Percentiles rank a stretch among this genome's conserved stretches.
Conservation (phyloP, 2,113 vertebrate genomes). For the Thryonomys swinderianus region DNA sequence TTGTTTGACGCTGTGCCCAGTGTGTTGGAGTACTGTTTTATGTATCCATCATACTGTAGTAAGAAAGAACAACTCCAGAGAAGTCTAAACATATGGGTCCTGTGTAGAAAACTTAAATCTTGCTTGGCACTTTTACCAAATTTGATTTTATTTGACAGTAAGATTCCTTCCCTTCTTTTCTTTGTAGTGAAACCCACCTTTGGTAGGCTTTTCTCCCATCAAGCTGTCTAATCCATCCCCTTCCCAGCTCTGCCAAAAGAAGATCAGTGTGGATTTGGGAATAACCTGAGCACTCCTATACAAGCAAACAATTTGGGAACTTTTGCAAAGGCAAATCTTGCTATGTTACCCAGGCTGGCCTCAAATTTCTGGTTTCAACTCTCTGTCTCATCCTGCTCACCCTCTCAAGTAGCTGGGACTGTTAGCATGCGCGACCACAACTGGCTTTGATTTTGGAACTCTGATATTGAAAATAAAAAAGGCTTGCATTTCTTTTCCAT, state of each 20-base stretch:
- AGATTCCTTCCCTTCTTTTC: neutral
- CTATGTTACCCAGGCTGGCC: neutral
- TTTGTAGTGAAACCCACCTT: neutral
- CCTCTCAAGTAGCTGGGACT: too few species aligned
- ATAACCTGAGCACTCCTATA: neutral
- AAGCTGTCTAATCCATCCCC: too few species aligned
- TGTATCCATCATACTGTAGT: neutral
- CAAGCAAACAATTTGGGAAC: constrained; percentile 34
- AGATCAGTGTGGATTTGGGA: neutral
- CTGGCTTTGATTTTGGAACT: neutral
- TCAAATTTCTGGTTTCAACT: neutral
- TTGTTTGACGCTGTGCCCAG: neutral
- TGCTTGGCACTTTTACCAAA: neutral
- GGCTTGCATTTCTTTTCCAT: neutral
- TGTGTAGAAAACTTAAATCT: neutral
- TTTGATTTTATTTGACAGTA: neutral
- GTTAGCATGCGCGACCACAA: too few species aligned
- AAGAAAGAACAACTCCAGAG: neutral
- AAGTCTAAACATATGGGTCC: neutral
- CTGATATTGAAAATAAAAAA: constrained; percentile 37
- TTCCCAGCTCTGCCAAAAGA: neutral
- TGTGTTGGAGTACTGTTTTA: neutral
- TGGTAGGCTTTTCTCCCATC: neutral
- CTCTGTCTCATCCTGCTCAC: neutral
- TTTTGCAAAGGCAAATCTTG: neutral